Base-by-base conservation (phyloP, 2,888 invertebrate genomes). In the Noctua pronuba region DNA sequence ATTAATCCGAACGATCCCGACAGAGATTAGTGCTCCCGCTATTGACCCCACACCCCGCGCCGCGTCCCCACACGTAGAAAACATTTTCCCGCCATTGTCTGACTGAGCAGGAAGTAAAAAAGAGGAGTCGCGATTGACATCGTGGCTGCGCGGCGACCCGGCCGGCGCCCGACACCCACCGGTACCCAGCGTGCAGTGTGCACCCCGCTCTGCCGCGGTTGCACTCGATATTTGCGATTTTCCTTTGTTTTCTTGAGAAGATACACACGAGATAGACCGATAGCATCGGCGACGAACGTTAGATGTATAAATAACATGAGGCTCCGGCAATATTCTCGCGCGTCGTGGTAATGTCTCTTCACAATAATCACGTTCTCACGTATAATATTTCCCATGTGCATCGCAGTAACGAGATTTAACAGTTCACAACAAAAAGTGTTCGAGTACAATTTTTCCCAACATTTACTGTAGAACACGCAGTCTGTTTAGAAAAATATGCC, bases 81-180 rank as follows among this genome's bases (percentile, higher is more conserved):
- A 95, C 94, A 95, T 95, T 96, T 96, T 94, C 94, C 94, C 94
- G 94, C 93, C 93, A 95, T 95, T 96, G 95, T 95, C 93, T 95
- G 93, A 92, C 94, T 93, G 92, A 92, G 91, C 92, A 91, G 93
- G 92, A 94, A 94, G 92, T 92, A 94, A 95, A 95, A 95, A 95
- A 95, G 93, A 93, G 90, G 90, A 94, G 91, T 91, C 87, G 92
- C 94, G 94, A 95, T 95, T 96, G 95, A 95, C 95, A 95, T 93
- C 92, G 92, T 92, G 89, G 91, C 92, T 91, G 89, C 89, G 88
- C 86, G 86, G 82, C 77, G 77, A 82, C 85, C 79, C 86, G 81
- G 67, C 78, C 73, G 73, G 49, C 73, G 41, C 73, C 35, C 72
- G 35, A 13, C 44, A 35, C 62, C 62, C 62, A 21, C 28, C 79